Percentiles rank a stretch among this genome's conserved stretches.
Evolutionary conservation across 2,797 vertebrate genomes (phyloP).

Genomic region (Prunella strophiata): DNA sequence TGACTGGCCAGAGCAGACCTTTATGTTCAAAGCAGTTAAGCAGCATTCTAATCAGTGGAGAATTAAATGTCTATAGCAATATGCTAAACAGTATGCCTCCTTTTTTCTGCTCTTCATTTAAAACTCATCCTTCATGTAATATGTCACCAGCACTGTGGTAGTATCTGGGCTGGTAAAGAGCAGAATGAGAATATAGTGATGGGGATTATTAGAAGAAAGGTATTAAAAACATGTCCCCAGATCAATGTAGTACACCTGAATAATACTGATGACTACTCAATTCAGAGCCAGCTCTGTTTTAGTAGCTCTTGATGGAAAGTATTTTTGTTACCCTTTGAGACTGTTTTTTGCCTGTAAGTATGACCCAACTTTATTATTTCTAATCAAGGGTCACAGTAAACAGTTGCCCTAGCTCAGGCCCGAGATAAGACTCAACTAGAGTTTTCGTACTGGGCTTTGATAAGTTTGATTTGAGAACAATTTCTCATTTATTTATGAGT

Average conservation of each 20-base stretch:
- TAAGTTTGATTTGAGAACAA: not conserved
- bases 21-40: not conserved
- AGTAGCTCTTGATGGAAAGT: not conserved
- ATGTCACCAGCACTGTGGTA: not conserved
- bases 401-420: not conserved
- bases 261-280: not conserved
- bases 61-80: not conserved
- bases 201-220: not conserved
- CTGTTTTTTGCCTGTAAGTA: fast-evolving
- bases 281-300: not conserved
- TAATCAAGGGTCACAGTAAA: not conserved
- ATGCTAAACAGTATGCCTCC: not conserved
- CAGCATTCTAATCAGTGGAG: not conserved
- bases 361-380: not conserved
- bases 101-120: not conserved
- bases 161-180: not conserved
- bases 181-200: not conserved
- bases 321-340: not conserved
- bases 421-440: not conserved
- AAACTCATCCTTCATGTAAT: not conserved
- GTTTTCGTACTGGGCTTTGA: not conserved
- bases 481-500: not conserved
- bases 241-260: not conserved
- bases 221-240: not conserved
- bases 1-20: not conserved